phyloP scores from a whole-genome alignment of 1,140 invertebrate genomes.

The Dreissena rostriformis region DNA sequence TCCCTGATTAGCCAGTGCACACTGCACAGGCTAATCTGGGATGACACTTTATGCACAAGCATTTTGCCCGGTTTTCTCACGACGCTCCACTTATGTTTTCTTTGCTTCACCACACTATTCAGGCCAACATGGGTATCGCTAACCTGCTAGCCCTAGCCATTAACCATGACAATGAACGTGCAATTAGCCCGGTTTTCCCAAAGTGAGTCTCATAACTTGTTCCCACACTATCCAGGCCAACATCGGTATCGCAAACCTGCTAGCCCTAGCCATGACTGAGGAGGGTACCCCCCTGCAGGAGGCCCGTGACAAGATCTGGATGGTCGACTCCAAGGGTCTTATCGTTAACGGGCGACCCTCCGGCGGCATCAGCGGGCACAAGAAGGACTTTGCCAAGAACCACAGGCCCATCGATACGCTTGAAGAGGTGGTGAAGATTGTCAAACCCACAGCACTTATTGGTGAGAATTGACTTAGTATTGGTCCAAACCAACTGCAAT shows the following conservation, averaged over 20 bases:
- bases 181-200: no score
- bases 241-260: conserved; percentile 77
- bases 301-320: conserved; percentile 77
- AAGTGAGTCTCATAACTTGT: no score
- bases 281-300: conserved; percentile 74
- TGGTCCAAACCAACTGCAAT: conserved; percentile 79
- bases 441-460: conserved; percentile 80
- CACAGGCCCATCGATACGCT: conserved; percentile 71
- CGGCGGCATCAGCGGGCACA: conserved; percentile 77
- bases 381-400: conserved; percentile 76
- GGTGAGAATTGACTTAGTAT: no score
- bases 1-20: no score
- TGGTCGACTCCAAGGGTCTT: conserved; percentile 80
- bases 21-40: no score
- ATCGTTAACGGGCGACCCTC: conserved; percentile 78
- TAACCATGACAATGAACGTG: no score
- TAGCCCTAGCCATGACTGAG: conserved; percentile 76
- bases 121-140: conserved; percentile 79
- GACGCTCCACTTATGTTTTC: no score
- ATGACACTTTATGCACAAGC: no score
- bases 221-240: conserved; percentile 69
- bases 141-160: conserved; percentile 76
- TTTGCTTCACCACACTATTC: no score
- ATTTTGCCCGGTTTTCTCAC: no score
- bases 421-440: conserved; percentile 72